Conservation (phyloP, 2,888 invertebrate species). For the Sarcophaga rosellei region DNA sequence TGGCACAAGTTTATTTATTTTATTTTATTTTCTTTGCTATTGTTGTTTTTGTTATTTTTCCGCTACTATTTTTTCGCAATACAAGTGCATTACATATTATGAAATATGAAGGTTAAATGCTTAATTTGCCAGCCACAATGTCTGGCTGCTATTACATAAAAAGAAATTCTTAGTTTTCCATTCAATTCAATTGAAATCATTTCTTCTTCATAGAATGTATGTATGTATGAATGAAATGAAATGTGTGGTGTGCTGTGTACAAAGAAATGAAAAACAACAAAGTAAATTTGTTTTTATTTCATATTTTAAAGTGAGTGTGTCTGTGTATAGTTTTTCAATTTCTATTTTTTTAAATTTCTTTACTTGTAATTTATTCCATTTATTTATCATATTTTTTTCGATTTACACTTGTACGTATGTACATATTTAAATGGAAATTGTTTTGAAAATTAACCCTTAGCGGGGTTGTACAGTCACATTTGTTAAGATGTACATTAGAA, state of each 20-base stretch:
- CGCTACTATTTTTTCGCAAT: neutral
- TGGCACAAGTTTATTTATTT: neutral
- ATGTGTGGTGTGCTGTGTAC: too few species aligned
- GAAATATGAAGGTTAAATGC: constrained; percentile 43
- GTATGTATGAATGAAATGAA: neutral
- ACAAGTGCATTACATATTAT: constrained; percentile 20
- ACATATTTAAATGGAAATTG: constrained; percentile 5
- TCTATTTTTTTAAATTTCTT: neutral
- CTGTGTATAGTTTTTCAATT: neutral
- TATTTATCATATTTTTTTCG: neutral
- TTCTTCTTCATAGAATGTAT: neutral
- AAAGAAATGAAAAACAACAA: neutral
- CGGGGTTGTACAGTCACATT: neutral
- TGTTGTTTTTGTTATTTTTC: neutral
- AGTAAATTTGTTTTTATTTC: constrained; percentile 31
- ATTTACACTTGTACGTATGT: too few species aligned
- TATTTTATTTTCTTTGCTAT: neutral
- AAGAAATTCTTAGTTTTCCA: constrained; percentile 25
- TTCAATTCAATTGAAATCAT: neutral
- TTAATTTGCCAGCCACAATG: constrained; percentile 52
- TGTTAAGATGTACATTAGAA: too few species aligned
- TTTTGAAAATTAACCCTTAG: constrained; percentile 14
- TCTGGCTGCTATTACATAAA: constrained; percentile 57
- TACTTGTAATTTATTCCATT: neutral
- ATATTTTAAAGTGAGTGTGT: constrained; percentile 14